Base-by-base conservation (phyloP, 2,113 vertebrate species). In the Phrynosoma platyrhinos region DNA sequence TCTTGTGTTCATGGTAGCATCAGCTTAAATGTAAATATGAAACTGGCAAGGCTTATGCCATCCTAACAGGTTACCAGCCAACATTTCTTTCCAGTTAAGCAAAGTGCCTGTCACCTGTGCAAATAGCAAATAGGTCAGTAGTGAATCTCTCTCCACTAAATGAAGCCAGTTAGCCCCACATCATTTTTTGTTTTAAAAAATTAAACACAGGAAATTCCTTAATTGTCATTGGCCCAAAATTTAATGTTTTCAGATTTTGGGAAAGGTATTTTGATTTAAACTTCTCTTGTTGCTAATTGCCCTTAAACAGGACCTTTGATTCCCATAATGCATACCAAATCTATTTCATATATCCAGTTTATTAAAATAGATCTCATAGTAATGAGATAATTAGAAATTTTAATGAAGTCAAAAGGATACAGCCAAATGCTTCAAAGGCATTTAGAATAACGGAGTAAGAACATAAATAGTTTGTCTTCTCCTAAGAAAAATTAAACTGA, bases 281-380 rank as follows among this genome's bases (percentile, higher is more conserved):
- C 36, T 75, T 21, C 10, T 27, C 20, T 75, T 55, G 25, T 40
- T 36, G 58, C 20, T 40, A 58, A 58, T 25, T 40, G 52, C n/a
- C 81, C 64, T 83, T 83, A 83, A 69, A 40, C 40, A 83, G 53
- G 47, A 7, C 42, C 53, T 84, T 84, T 84, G 71, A 13, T 84
- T 75, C 53, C 71, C n/a, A 74, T 40, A 84, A 84, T 40, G 40
- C 52, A 84, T 9, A 12, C 9, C 52, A 84, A 83, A 83, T 75
- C 58, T 36, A 84, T 74, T 75, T 75, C 53, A 58, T 53, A 84
- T 58, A 75, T 40, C 71, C n/a, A 58, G 53, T 84, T 84, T 84
- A 75, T 84, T 55, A 84, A 84, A 84, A 84, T 40, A 84, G 58
- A 84, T 84, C 71, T 74, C 71, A 58, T 75, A 55, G 27, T 75